Evolutionary conservation across 2,113 vertebrate species (phyloP), one percentile per base, ranked within the genome.

Genomic region (Zootoca vivipara): DNA sequence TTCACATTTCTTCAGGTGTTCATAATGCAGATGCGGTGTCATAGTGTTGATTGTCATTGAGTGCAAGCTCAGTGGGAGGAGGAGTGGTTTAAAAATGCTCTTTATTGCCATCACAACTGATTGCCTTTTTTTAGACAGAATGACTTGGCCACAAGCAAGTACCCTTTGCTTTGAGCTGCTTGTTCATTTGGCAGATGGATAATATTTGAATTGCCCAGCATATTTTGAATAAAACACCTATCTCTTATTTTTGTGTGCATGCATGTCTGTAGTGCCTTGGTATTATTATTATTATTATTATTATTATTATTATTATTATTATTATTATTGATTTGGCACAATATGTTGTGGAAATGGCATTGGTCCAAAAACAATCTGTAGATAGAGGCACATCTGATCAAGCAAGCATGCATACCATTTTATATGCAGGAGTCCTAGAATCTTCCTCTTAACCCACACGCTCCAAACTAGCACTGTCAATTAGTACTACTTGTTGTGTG

Each of bases 31-130:
- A 83, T 67, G 38, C 3, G 2, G 64, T 0, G 0, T 85, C 33
- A 38, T 65, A 70, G 28, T 78, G 40, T 30, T 91, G 69, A 78
- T 85, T 94, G 92, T 58, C 58, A 1, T 0, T 4, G 86, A 83
- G 40, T 62, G 70, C 85, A 89, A 90, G 64, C 2, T 73, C 52
- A 80, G 78, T 86, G 80, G 65, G 30, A 16, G 74, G 52, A 82
- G 30, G 4, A 38, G 87, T 90, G 28, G 90, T 86, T 91, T 85
- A 46, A 89, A 93, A 90, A 82, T 86, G 79, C 77, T 87, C 46
- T 16, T 69, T 85, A 85, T 56, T 85, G 86, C 46, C 79, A 56
- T 92, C 1, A 0, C 69, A 58, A 56, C 12, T 78, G 52, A 35
- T 67, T 38, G 40, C 13, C 24, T 56, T 69, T 58, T 56, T 6